Evolutionary conservation across 2,113 vertebrate genomes (phyloP), one percentile per base, ranked within the genome.

Genomic region (Castor canadensis): DNA sequence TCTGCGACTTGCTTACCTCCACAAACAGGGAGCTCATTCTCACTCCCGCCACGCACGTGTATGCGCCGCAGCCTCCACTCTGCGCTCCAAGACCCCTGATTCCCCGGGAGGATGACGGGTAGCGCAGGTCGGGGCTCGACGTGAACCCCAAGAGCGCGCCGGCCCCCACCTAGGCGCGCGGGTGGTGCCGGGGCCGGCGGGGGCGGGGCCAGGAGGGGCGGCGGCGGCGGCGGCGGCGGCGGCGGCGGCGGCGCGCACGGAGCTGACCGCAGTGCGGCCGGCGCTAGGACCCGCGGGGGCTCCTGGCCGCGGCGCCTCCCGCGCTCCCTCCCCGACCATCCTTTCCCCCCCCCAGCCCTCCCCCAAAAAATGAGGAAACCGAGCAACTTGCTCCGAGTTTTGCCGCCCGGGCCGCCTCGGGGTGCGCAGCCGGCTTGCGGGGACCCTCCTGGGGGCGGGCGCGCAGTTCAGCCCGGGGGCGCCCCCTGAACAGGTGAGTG

Each of bases 221-320:
- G 58, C 22, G 58, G 58, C 58, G 71, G 80, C 77, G 71, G 81
- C 17, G 45, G 89, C 76, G 76, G 87, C 83, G 64, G 49, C n/a
- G 73, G 58, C 62, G 32, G 81, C 71, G 54, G 86, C 77, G 56
- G 94, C 77, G 96, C 93, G 93, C 91, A 83, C 84, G 6, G 62
- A 82, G 56, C 64, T 1, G 67, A 56, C 77, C 32, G 81, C 54
- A 88, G 92, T 77, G 60, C 89, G 83, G 52, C 91, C 77, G 97
- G 97, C 97, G 89, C 97, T 97, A 97, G 97, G 97, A 97, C 97
- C 97, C 77, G 94, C 69, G 9, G 89, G 96, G 95, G 72, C 90
- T 83, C 76, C 35, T 2, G 94, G 87, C 92, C 75, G 82, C n/a
- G 38, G 87, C 90, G 86, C 82, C 92, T 58, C 71, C 91, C 49